A percentile compares a stretch with the other conserved stretches of the same genome.
Conservation (phyloP, 2,888 invertebrate genomes). For the Nephrotoma guestfalica region DNA sequence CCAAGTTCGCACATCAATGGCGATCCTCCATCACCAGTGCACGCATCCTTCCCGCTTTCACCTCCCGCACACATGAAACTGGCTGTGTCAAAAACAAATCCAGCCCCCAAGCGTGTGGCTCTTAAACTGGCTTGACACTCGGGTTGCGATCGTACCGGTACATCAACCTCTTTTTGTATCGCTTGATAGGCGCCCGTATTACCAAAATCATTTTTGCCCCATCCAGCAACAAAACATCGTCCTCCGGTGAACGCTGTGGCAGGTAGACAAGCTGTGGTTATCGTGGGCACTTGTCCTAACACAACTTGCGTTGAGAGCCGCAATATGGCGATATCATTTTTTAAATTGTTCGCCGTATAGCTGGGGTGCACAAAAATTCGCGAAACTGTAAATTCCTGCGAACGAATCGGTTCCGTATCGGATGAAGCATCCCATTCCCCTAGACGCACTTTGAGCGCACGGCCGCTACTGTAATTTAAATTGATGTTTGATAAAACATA, state of each 20-base stretch:
- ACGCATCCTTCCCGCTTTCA: conserved; percentile 59
- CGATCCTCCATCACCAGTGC: conserved; percentile 46
- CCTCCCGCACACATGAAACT: conserved; percentile 71
- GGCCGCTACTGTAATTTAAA: background rate
- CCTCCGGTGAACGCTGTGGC: conserved; percentile 36
- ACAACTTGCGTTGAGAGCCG: conserved; percentile 45
- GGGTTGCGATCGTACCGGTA: conserved; percentile 49
- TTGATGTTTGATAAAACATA: background rate
- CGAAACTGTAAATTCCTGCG: conserved; percentile 43
- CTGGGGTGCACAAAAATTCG: conserved; percentile 46
- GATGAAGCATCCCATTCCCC: conserved; percentile 63
- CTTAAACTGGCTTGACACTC: conserved; percentile 49
- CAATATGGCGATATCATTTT: conserved; percentile 70
- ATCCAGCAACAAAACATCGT: conserved; percentile 55
- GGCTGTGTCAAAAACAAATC: conserved; percentile 44
- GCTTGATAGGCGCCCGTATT: conserved; percentile 42
- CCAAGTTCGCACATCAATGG: conserved; percentile 27
- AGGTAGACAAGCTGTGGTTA: conserved; percentile 48
- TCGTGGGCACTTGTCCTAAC: conserved; percentile 38
- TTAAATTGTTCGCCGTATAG: conserved; percentile 55
- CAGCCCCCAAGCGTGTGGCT: conserved; percentile 47
- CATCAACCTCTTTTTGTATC: conserved; percentile 60
- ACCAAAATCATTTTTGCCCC: conserved; percentile 70
- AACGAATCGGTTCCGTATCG: conserved; percentile 47
- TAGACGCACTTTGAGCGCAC: conserved; percentile 46